phyloP scores from a whole-genome alignment of 2,797 vertebrate species.

The Microctenopoma steveboyesi region DNA sequence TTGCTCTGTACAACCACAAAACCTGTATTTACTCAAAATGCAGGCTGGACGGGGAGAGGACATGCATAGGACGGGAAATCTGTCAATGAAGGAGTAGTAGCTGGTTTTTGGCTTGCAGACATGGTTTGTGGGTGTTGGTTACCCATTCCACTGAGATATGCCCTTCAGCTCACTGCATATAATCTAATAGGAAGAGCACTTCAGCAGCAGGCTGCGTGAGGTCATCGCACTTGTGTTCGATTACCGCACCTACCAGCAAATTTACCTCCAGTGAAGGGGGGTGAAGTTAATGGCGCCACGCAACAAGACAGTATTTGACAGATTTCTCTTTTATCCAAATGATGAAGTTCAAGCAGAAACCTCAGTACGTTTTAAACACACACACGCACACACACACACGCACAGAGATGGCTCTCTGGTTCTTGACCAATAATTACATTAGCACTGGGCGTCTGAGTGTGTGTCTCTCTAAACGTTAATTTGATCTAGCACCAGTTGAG shows the following conservation, averaged over 20 bases:
- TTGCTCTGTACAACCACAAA: neutral
- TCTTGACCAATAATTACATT: slow-evolving; percentile 68
- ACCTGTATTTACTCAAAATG: slow-evolving; percentile 6
- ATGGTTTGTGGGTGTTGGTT: slow-evolving; percentile 39
- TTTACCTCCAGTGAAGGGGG: slow-evolving; percentile 19
- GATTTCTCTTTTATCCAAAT: slow-evolving; percentile 27
- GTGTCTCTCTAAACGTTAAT: slow-evolving; percentile 63
- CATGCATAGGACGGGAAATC: neutral
- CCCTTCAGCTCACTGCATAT: slow-evolving; percentile 48
- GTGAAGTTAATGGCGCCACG: slow-evolving; percentile 28
- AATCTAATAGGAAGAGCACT: slow-evolving; percentile 64
- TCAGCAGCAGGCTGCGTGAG: slow-evolving; percentile 43
- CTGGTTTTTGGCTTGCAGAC: slow-evolving; percentile 32
- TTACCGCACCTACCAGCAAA: slow-evolving; percentile 38
- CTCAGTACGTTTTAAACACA: slow-evolving; percentile 5
- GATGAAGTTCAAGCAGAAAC: slow-evolving; percentile 17
- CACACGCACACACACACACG: slow-evolving; percentile 12
- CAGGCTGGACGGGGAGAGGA: neutral
- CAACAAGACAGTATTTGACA: slow-evolving; percentile 4
- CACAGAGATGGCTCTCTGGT: slow-evolving; percentile 6
- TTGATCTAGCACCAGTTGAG: slow-evolving; percentile 47
- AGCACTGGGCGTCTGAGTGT: slow-evolving; percentile 53
- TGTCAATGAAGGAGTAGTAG: slow-evolving; percentile 12
- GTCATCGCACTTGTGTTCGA: slow-evolving; percentile 41
- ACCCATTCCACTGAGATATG: slow-evolving; percentile 38